A percentile compares a stretch with the other conserved stretches of the same genome.
phyloP scores from a whole-genome alignment of 2,113 vertebrate species.

The Scophthalmus maximus region DNA sequence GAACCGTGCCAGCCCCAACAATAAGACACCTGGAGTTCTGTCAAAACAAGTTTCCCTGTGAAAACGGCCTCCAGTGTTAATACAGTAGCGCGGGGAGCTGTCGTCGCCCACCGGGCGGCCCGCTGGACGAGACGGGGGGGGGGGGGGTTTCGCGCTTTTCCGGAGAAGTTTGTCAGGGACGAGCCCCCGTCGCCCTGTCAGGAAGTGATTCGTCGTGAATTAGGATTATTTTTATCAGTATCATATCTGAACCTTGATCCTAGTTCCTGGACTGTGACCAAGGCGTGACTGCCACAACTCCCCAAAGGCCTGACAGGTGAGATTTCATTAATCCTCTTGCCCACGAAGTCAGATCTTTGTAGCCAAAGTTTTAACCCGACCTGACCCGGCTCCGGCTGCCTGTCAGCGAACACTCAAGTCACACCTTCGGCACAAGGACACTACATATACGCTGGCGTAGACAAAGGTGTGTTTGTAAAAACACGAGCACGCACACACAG shows the following conservation, averaged over 20 bases:
- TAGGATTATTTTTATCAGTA: conserved; percentile 49
- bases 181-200: conserved; percentile 9
- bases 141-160: no score
- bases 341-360: not conserved
- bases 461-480: conserved; percentile 77
- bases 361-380: conserved; percentile 48
- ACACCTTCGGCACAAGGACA: conserved; percentile 56
- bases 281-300: conserved; percentile 18
- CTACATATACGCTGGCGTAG: conserved; percentile 24
- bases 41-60: conserved; percentile 87
- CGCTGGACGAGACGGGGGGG: conserved; percentile 11
- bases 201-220: conserved; percentile 36
- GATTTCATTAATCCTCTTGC: not conserved
- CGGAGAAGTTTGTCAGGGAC: conserved; percentile 24
- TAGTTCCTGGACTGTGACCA: conserved; percentile 4
- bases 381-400: conserved; percentile 37
- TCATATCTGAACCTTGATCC: conserved; percentile 40
- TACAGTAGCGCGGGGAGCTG: conserved; percentile 64
- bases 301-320: not conserved
- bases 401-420: conserved; percentile 64
- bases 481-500: not conserved
- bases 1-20: conserved; percentile 85
- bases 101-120: conserved; percentile 40
- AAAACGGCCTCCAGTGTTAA: conserved; percentile 79
- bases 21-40: conserved; percentile 90